phyloP scores from a whole-genome alignment of 2,888 invertebrate species.

The Coleophora flavipennella region DNA sequence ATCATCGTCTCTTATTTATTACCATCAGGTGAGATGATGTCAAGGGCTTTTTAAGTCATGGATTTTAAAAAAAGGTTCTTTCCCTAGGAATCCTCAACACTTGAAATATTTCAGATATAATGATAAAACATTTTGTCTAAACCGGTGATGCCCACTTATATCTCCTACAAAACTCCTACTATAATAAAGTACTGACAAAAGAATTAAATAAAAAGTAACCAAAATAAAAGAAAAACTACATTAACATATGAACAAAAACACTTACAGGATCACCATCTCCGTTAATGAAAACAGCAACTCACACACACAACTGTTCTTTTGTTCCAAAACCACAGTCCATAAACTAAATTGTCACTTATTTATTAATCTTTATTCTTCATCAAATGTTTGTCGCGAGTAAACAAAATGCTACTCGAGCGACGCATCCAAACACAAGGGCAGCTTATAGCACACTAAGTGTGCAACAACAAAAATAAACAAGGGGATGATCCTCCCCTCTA shows the following conservation, averaged over 20 bases:
- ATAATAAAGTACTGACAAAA: too few relatives aligned
- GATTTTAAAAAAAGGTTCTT: too few relatives aligned
- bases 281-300: slow-evolving; percentile 26
- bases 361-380: background rate
- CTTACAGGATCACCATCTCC: slow-evolving; percentile 70
- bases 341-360: slow-evolving; percentile 1
- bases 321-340: slow-evolving; percentile 32
- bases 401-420: slow-evolving; percentile 15
- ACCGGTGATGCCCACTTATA: too few relatives aligned
- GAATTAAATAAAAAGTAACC: too few relatives aligned
- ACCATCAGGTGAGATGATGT: too few relatives aligned
- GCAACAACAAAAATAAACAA: slow-evolving; percentile 66
- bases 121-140: too few relatives aligned
- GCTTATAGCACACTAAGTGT: slow-evolving; percentile 59
- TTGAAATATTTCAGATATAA: too few relatives aligned
- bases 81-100: too few relatives aligned
- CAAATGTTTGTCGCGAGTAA: slow-evolving; percentile 7
- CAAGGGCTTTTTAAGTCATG: too few relatives aligned
- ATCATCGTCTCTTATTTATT: too few relatives aligned
- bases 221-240: too few relatives aligned
- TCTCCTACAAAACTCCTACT: too few relatives aligned
- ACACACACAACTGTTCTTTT: slow-evolving; percentile 33
- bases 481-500: slow-evolving; percentile 58
- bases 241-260: slow-evolving; percentile 18
- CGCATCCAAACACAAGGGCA: slow-evolving; percentile 40